Percentiles rank a stretch among this genome's conserved stretches.
Evolutionary conservation across 2,113 vertebrate species (phyloP).

Genomic region (Platysteira castanea): DNA sequence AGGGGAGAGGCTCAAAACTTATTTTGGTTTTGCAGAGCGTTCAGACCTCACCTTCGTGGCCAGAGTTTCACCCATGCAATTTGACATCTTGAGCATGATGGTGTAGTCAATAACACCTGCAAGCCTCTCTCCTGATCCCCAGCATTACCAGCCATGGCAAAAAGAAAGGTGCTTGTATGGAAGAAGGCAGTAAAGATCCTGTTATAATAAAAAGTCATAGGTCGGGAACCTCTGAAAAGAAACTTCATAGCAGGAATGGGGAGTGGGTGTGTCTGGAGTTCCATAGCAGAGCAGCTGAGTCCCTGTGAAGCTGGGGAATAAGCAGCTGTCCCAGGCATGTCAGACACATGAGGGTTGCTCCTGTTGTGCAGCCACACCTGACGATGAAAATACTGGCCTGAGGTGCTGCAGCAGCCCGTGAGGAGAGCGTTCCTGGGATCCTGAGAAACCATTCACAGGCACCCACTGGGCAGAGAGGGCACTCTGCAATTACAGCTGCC

Average conservation of each 20-base stretch:
- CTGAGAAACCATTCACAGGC: neutral
- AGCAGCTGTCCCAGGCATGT: neutral
- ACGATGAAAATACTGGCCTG: neutral
- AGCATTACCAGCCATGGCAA: neutral
- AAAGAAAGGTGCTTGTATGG: neutral
- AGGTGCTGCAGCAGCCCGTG: neutral
- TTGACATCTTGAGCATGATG: neutral
- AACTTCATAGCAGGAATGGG: neutral
- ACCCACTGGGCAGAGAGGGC: neutral
- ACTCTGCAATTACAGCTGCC: neutral
- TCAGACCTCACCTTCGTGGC: neutral
- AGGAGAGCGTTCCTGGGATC: neutral
- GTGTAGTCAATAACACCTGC: neutral
- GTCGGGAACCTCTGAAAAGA: neutral
- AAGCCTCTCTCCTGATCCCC: neutral
- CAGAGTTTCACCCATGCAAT: neutral
- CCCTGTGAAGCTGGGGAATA: neutral
- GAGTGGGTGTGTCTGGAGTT: neutral
- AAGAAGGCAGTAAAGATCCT: neutral
- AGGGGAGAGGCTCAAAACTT: neutral
- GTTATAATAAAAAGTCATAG: rapidly evolving
- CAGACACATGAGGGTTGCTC: neutral
- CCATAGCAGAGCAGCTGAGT: neutral
- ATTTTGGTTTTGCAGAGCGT: neutral
- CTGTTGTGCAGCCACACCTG: neutral